Evolutionary conservation across 2,888 invertebrate genomes (phyloP).

Genomic region (Dusona sp.): DNA sequence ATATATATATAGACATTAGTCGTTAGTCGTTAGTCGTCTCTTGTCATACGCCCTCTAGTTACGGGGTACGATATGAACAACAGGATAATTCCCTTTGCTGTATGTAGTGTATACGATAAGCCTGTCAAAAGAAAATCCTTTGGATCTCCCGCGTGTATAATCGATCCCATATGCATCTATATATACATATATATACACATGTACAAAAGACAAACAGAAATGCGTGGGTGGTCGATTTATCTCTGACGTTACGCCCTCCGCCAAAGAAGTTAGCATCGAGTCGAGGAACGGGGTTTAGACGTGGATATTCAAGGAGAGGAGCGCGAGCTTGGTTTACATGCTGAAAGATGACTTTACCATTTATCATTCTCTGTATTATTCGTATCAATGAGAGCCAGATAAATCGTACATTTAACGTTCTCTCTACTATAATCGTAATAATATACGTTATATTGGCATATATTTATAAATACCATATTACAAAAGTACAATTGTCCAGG

Average conservation of each 20-base stretch:
- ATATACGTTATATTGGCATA: slow-evolving; percentile 17
- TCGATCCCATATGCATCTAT: slow-evolving; percentile 53
- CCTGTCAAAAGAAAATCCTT: slow-evolving; percentile 3
- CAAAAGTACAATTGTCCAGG: slow-evolving; percentile 40
- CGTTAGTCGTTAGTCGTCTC: slow-evolving; percentile 27
- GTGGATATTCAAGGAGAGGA: slow-evolving; percentile 6
- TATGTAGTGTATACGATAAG: slow-evolving; percentile 43
- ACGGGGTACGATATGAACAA: slow-evolving; percentile 35
- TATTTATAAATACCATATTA: slow-evolving; percentile 16
- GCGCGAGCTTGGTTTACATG: slow-evolving; percentile 21
- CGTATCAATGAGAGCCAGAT: slow-evolving; percentile 51
- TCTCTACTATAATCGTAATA: slow-evolving; percentile 29
- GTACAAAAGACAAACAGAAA: slow-evolving; percentile 13
- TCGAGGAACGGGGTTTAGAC: slow-evolving; percentile 34
- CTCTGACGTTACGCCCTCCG: slow-evolving; percentile 64
- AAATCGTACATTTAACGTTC: slow-evolving; percentile 22
- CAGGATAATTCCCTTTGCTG: slow-evolving; percentile 63
- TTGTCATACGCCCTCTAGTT: slow-evolving; percentile 41
- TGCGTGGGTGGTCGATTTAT: slow-evolving; percentile 69
- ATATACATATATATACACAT: background rate
- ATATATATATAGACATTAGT: slow-evolving; percentile 20
- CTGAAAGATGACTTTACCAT: slow-evolving; percentile 52
- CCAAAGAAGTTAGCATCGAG: slow-evolving; percentile 54
- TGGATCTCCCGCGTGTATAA: slow-evolving; percentile 52
- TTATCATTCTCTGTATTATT: slow-evolving; percentile 57